Evolutionary conservation across 2,113 vertebrate species (phyloP).

Genomic region (Nesospiza acunhae): DNA sequence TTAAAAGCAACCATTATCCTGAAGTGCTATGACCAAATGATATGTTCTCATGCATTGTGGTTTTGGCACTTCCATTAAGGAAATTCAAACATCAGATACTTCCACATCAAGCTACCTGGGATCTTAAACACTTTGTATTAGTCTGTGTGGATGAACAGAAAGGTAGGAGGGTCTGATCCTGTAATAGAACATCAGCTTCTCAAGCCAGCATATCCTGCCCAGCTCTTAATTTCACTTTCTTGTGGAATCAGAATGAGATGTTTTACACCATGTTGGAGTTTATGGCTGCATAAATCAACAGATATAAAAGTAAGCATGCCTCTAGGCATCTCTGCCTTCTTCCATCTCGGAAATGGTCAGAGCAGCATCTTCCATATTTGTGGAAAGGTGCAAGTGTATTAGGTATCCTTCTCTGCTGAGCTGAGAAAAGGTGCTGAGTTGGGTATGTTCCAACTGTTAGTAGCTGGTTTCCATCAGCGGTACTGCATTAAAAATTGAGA

Average conservation of each 20-base stretch:
- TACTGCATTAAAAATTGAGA: not conserved
- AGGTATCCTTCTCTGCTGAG: not conserved
- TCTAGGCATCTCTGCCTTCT: not conserved
- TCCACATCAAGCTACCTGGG: not conserved
- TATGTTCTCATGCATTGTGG: not conserved
- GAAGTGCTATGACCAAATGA: not conserved
- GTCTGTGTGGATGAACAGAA: not conserved
- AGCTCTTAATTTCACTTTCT: not conserved
- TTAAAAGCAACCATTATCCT: not conserved
- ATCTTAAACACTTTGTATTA: not conserved
- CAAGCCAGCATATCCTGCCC: not conserved
- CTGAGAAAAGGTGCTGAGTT: not conserved
- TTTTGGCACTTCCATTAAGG: not conserved
- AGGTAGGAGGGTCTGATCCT: not conserved
- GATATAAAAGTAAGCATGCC: not conserved
- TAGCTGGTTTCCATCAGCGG: not conserved
- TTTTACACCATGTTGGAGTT: not conserved
- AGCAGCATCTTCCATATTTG: not conserved
- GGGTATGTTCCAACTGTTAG: not conserved
- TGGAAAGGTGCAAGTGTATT: not conserved
- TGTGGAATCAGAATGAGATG: not conserved
- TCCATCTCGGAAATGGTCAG: not conserved
- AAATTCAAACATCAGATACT: not conserved
- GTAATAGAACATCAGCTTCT: not conserved
- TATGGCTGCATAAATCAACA: not conserved